Evolutionary conservation across 1,140 invertebrate species (phyloP), one percentile per base, ranked within the genome.

Genomic region (Lucilia sericata): DNA sequence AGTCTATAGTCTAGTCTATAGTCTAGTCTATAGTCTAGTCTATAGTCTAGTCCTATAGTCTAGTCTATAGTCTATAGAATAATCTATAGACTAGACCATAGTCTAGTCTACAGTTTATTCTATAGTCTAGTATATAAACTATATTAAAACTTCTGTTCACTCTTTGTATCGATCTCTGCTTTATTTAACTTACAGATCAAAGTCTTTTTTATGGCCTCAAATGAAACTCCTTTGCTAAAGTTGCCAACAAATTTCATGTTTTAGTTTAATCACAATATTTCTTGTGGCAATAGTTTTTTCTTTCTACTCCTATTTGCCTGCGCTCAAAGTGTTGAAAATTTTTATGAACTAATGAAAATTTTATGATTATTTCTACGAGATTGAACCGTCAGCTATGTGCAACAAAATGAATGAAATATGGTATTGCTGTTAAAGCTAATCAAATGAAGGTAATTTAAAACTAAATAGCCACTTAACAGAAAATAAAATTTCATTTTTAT

Each of bases 151-250:
- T 30, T 30, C 25, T 30, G 25, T 30, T 30, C 1, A 30, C 25
- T 30, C 25, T 3, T 30, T 3, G 25, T 30, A 30, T 3, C 25
- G 25, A 30, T 30, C 25, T 30, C 25, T 55, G 51, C 0, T 55
- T 55, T 55, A 34, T 3, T 42, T 42, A 8, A 10, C 42, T 42
- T 7, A 42, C 7, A 76, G 74, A 76, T 76, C 74, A 76, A 76
- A 76, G 74, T 36, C 10, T 42, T 76, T 47, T n/a, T 76, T 76
- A 76, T 76, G 14, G 74, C 74, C 74, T 76, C 42, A 42, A 42
- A 30, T 2, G 25, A 30, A 42, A 42, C 42, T 42, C 42, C 42
- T 42, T 7, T n/a, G 13, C 74, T 76, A 17, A 55, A 55, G 12
- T 55, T 55, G 74, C 74, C 74, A 25, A 13, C 13, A 34, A 75